Base-by-base conservation (phyloP, 1,140 invertebrate genomes). In the Cotesia vestalis region DNA sequence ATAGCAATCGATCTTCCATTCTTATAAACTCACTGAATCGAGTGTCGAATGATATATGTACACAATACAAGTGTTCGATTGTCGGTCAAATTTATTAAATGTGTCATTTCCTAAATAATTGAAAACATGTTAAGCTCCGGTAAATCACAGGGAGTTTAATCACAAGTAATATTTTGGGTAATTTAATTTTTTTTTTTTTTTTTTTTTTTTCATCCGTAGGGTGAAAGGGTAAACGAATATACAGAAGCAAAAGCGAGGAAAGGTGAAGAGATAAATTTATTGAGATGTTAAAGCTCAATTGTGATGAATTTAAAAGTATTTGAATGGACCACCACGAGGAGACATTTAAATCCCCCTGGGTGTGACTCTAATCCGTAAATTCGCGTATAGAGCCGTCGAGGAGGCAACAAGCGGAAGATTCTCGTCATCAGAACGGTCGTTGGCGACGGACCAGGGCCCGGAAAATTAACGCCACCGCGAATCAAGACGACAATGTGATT, bases 401-500 rank as follows among this genome's bases (percentile, higher is more conserved):
- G 38, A 69, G 5, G 38, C 75, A 76, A 76, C 72, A 64, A 76
- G 75, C 72, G 72, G 75, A 76, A 76, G 69, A 76, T 76, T 59
- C 62, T 66, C 61, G 55, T 62, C 63, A 69, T 67, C 40, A 66
- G 71, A 71, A 60, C 60, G 17, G 20, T 52, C n/a, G 5, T 52
- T 34, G 66, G 38, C 34, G 51, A 53, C 64, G 36, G 63, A 57
- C 66, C 67, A 69, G 69, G 36, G 36, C 46, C 75, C 68, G 78
- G 82, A 85, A 85, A 87, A 87, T 87, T 86, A 87, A 86, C 84
- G 84, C 84, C 84, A 81, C 76, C 81, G 81, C 82, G 84, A 87
- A 87, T 87, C 85, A 86, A 87, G 85, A 87, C 83, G 85, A 87
- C 85, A 87, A 87, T 86, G 85, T 87, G 86, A 87, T 86, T 87